Conservation (phyloP, 1,140 invertebrate genomes). For the Nilaparvata lugens region DNA sequence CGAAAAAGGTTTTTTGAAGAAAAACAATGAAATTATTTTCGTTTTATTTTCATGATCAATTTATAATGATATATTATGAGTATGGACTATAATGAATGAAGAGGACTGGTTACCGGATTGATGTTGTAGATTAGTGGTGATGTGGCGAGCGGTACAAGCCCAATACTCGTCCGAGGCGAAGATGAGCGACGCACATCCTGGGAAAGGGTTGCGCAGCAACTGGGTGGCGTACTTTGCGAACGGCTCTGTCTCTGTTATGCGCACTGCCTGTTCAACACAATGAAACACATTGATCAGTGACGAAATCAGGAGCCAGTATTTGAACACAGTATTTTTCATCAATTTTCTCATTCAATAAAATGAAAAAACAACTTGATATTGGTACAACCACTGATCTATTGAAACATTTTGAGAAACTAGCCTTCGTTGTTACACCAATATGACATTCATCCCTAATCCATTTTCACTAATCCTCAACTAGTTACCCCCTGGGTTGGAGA, state of each 20-base stretch:
- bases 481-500: no score
- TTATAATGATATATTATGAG: slow-evolving; percentile 23
- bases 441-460: no score
- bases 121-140: slow-evolving; percentile 29
- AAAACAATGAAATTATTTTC: not conserved
- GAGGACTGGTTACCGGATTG: slow-evolving; percentile 26
- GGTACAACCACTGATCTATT: no score
- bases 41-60: slow-evolving; percentile 19
- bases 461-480: no score
- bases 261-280: slow-evolving; percentile 35
- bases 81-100: slow-evolving; percentile 39
- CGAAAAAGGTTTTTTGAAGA: no score
- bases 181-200: slow-evolving; percentile 20
- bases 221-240: slow-evolving; percentile 41
- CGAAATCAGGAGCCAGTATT: no score
- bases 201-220: slow-evolving; percentile 20
- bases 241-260: slow-evolving; percentile 46
- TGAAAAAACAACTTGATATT: no score
- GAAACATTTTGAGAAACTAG: no score
- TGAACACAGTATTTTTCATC: no score
- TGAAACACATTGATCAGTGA: no score
- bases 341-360: no score
- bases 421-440: no score
- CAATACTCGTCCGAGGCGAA: slow-evolving; percentile 37
- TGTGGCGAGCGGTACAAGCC: slow-evolving; percentile 29